Base-by-base conservation (phyloP, 2,797 vertebrate species). In the Holocentrus rufus region DNA sequence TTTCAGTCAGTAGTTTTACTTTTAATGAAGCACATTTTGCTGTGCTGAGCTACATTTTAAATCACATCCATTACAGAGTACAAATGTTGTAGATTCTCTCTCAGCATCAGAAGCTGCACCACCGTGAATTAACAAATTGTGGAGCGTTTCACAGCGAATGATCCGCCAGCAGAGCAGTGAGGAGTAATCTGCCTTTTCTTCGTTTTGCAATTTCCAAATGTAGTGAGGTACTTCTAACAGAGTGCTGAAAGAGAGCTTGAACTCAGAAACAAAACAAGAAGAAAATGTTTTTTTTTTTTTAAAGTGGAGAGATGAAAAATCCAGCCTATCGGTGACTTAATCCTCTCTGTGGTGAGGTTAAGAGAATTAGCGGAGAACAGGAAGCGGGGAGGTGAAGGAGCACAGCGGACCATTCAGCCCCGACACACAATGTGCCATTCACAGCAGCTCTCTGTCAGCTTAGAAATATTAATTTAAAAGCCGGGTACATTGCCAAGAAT, bases 361-460 rank as follows among this genome's bases (percentile, higher is more conserved):
- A 25, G 54, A 39, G 56, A 36, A 36, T 39, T 59, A 59, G 34
- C 3, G 13, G 18, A 59, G 10, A 59, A 59, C 56, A 22, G 34
- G 56, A 39, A 17, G 56, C 20, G 27, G 39, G 23, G 46, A n/a
- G 60, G 44, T 23, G 25, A 30, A 47, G 44, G 60, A 62, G 60
- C 52, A 22, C 22, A 66, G 11, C 34, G 44, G 65, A 57, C 54
- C 27, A 31, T 30, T 68, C 65, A 47, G 42, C 39, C 65, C 46
- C 65, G 47, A 31, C 39, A 54, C 52, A 57, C 53, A 56, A 46
- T 30, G 57, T 57, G 65, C 54, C 55, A 36, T 69, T 69, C 66
- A 59, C 66, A 59, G 55, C 55, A 50, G 42, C 55, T 59, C 66
- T 44, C 42, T 59, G 66, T 68, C 65, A 49, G 65, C 65, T 68